These are phyloP conservation scores for Drosophila kuntzei DNA, from an alignment of 2,888 invertebrate genomes.

Conservation along the genomic window DNA sequence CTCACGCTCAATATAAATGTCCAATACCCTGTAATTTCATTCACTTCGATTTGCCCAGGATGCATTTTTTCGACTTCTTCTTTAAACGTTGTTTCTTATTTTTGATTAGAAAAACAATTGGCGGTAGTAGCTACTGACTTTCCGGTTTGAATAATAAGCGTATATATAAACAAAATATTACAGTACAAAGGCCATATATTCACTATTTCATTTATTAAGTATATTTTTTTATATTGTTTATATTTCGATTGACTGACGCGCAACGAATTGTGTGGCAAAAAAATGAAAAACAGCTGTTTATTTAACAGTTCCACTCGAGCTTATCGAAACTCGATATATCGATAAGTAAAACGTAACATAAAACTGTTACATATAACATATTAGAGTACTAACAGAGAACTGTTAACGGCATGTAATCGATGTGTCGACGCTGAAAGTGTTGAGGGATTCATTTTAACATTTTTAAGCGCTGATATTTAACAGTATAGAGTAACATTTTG, in stretches of 20 bases:
- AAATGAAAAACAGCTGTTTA: conserved; percentile 12
- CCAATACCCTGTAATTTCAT: conserved; percentile 91
- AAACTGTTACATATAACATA: too few species aligned
- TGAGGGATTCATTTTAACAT: too few species aligned
- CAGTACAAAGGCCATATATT: not conserved
- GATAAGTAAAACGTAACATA: not conserved
- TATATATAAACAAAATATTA: not conserved
- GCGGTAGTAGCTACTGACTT: not conserved
- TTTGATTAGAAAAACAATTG: not conserved
- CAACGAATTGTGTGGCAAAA: conserved; percentile 23
- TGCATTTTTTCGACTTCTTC: conserved; percentile 46
- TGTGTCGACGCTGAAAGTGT: too few species aligned
- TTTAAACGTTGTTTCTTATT: not conserved
- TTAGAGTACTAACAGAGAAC: too few species aligned
- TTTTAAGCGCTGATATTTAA: too few species aligned
- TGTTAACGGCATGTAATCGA: too few species aligned
- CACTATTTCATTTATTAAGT: not conserved
- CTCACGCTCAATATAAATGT: conserved; percentile 93
- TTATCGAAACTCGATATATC: not conserved
- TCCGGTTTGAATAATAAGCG: not conserved
- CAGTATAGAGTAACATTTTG: too few species aligned
- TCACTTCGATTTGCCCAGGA: conserved; percentile 67
- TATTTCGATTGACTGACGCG: conserved; percentile 16
- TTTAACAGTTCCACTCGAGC: not conserved
- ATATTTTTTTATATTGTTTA: conserved; percentile 16